Percentiles rank a stretch among this genome's conserved stretches.
Evolutionary conservation across 1,140 invertebrate species (phyloP).

Genomic region (Grapholita molesta): DNA sequence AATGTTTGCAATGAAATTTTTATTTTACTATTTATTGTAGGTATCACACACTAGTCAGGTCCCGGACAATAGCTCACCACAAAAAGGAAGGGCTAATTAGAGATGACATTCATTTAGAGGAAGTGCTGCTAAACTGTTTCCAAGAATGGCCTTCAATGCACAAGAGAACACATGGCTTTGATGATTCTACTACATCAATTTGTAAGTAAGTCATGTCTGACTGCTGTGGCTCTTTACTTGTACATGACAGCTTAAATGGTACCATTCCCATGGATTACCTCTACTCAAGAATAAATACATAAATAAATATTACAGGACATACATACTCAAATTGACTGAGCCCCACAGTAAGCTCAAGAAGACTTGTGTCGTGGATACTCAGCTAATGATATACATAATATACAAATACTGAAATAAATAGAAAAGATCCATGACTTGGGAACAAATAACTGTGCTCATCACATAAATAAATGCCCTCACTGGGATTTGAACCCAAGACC

Average conservation of each 20-base stretch:
- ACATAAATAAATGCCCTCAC: too few species aligned
- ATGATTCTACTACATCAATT: slow-evolving; percentile 51
- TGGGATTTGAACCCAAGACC: too few species aligned
- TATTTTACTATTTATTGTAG: slow-evolving; percentile 37
- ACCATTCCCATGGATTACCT: too few species aligned
- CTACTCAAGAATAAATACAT: too few species aligned
- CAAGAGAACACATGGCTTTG: slow-evolving; percentile 38
- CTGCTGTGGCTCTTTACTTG: not conserved
- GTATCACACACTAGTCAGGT: slow-evolving; percentile 63
- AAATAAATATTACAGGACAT: too few species aligned
- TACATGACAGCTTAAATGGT: not conserved
- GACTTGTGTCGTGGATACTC: too few species aligned
- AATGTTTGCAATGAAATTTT: slow-evolving; percentile 40
- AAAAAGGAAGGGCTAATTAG: slow-evolving; percentile 57
- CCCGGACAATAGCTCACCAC: slow-evolving; percentile 49
- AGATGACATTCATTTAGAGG: slow-evolving; percentile 49
- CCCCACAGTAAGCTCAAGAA: too few species aligned
- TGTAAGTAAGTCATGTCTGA: slow-evolving; percentile 41
- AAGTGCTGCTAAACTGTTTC: slow-evolving; percentile 52
- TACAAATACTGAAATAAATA: too few species aligned
- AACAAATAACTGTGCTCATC: too few species aligned
- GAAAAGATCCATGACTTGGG: too few species aligned
- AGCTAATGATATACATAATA: too few species aligned
- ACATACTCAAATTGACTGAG: too few species aligned
- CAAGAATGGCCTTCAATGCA: slow-evolving; percentile 53